A percentile compares a stretch with the other conserved stretches of the same genome.
Conservation (phyloP, 2,888 invertebrate genomes). For the Drosophila kuntzei region DNA sequence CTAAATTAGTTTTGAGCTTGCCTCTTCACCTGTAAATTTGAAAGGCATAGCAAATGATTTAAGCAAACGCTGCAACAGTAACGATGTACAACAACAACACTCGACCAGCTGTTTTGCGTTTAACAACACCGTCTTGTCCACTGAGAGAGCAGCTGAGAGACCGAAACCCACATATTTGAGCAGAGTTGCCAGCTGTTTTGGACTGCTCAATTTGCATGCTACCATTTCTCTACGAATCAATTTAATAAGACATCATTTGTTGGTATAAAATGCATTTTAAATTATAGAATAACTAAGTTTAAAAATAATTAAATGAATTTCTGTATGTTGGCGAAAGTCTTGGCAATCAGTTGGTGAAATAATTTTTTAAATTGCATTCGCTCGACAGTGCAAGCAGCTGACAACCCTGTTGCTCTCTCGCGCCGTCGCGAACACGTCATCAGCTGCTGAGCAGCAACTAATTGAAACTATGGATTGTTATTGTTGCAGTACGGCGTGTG, state of each 20-base stretch:
- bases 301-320: neutral
- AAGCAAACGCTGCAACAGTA: conserved; percentile 31
- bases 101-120: conserved; percentile 58
- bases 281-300: neutral
- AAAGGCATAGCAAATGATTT: conserved; percentile 33
- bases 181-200: conserved; percentile 51
- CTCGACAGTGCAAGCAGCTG: conserved; percentile 8
- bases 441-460: conserved; percentile 68
- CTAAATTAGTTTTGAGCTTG: conserved; percentile 33
- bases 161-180: neutral
- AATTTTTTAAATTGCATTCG: neutral
- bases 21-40: conserved; percentile 30
- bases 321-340: neutral
- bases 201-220: neutral
- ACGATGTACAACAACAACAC: conserved; percentile 8
- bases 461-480: conserved; percentile 37
- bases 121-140: conserved; percentile 56
- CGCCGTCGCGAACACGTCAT: conserved; percentile 75
- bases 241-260: neutral
- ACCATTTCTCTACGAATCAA: neutral
- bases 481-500: conserved; percentile 49
- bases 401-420: conserved; percentile 58
- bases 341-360: neutral
- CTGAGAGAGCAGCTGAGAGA: conserved; percentile 27
- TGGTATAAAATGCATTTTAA: neutral